Base-by-base conservation (phyloP, 2,888 invertebrate species). In the Syrista parreyssii region DNA sequence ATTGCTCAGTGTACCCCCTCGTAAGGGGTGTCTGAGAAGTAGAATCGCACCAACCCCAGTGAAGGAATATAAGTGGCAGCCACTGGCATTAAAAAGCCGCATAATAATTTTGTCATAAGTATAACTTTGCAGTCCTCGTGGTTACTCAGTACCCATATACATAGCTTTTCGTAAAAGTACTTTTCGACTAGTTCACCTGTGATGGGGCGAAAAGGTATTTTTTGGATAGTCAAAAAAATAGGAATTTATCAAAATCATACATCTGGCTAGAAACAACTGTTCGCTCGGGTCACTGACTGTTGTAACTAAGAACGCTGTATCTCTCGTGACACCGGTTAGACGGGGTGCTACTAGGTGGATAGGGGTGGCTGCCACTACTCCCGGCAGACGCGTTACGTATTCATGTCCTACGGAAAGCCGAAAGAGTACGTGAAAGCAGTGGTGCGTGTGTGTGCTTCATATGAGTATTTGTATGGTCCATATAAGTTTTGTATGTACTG, bases 1-100 rank as follows among this genome's bases (percentile, higher is more conserved):
- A 86, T 87, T 83, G 82, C 84, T 78, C 79, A 76, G 77, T 12
- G 11, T n/a, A 73, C 77, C 71, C 77, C 75, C 77, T 77, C 74
- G 79, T 75, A 83, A 85, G 79, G 85, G 83, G 81, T 86, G 84
- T 83, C 78, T 78, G 69, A 73, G 78, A 82, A 80, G 77, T 55
- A 55, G 0, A 55, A 55, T 55, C 55, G 23, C 55, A 55, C 23
- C 55, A 81, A 81, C 32, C 73, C 68, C 36, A 68, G 36, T 73
- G 68, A 76, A 31, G 34, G 55, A 72, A 55, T 40, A 73, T 72
- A 74, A 71, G n/a, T 30, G 71, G 68, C 55, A 68, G 33, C 23
- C 23, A 23, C 2, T 9, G 23, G 55, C 55, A 23, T 23, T 55
- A 23, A 55, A 55, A 23, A 55, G 6, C 2, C 9, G 6, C 55